A percentile compares a stretch with the other conserved stretches of the same genome.
phyloP scores from a whole-genome alignment of 2,797 vertebrate genomes.

The Hapalemur alaotrensis region DNA sequence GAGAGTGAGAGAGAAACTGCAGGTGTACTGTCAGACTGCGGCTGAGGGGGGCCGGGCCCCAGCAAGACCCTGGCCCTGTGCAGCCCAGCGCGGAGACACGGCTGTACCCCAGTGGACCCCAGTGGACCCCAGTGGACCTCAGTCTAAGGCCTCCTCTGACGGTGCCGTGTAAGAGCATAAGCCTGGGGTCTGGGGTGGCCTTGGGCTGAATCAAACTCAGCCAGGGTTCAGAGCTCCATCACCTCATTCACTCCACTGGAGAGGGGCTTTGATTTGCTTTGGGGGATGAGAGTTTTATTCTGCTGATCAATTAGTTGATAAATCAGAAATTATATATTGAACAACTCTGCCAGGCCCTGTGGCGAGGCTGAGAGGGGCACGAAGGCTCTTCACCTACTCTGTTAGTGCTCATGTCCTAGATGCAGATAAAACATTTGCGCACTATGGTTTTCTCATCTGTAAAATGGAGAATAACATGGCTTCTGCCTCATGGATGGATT shows the following conservation, averaged over 20 bases:
- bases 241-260: not conserved
- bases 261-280: not conserved
- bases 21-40: rapidly evolving
- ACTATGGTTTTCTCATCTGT: not conserved
- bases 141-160: rapidly evolving
- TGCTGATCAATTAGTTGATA: not conserved
- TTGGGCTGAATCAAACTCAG: not conserved
- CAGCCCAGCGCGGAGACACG: rapidly evolving
- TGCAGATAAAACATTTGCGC: not conserved
- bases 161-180: rapidly evolving
- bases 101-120: too few species aligned
- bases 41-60: too few species aligned
- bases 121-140: not conserved
- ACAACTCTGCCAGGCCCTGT: not conserved
- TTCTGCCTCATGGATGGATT: not conserved
- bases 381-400: not conserved
- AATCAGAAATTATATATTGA: not conserved
- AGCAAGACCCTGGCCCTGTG: not conserved
- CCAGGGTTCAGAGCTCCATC: not conserved
- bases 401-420: too few species aligned
- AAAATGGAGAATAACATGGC: not conserved
- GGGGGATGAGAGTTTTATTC: not conserved
- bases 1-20: not conserved
- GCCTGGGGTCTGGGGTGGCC: not conserved
- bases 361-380: not conserved